Evolutionary conservation across 2,113 vertebrate genomes (phyloP).

Genomic region (Odobenus rosmarus): DNA sequence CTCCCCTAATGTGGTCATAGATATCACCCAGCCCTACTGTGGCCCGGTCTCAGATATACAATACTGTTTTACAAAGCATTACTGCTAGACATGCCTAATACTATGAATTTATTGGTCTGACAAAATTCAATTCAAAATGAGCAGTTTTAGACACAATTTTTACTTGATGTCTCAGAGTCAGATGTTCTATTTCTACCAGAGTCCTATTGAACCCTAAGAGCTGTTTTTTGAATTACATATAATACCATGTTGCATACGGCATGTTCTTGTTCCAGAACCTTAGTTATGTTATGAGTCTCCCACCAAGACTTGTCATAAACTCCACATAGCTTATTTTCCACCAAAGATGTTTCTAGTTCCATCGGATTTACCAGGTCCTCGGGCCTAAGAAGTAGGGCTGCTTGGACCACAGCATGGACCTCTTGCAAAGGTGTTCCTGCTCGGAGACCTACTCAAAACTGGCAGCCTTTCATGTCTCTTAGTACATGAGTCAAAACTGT

Average conservation of each 20-base stretch:
- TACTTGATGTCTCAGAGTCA: neutral
- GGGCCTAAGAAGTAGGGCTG: neutral
- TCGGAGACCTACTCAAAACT: neutral
- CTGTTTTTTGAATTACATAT: neutral
- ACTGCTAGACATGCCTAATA: neutral
- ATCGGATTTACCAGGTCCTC: neutral
- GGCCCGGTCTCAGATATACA: neutral
- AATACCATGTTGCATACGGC: slow-evolving; percentile 17
- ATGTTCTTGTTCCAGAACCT: slow-evolving; percentile 30
- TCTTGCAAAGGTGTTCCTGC: neutral
- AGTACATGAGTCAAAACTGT: neutral
- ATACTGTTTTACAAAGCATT: neutral
- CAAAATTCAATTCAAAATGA: neutral
- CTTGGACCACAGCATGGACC: neutral
- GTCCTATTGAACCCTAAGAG: neutral
- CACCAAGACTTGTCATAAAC: slow-evolving; percentile 36
- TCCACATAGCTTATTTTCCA: slow-evolving; percentile 28
- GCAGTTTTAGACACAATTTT: neutral
- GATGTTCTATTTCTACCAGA: neutral
- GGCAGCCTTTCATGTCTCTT: neutral
- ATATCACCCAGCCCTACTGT: neutral
- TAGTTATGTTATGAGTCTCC: slow-evolving; percentile 49
- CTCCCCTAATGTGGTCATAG: neutral
- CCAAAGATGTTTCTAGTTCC: slow-evolving; percentile 38
- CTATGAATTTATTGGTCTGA: neutral